phyloP scores from a whole-genome alignment of 2,113 vertebrate species.

The Alaudala cheleensis region DNA sequence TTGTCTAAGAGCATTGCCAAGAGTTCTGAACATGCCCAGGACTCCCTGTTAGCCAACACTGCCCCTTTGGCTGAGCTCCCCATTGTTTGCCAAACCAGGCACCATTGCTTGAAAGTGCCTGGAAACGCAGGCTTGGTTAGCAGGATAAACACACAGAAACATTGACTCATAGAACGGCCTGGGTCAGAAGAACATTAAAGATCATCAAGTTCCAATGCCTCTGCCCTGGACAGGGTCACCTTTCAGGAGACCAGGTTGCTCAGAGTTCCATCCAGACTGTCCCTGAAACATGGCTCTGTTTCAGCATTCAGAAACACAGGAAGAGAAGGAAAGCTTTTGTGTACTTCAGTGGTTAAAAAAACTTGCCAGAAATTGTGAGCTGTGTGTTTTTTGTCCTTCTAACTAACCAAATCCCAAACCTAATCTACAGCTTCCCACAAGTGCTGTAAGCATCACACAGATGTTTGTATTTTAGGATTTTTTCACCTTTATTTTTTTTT shows the following conservation, averaged over 20 bases:
- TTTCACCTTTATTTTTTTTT: not conserved
- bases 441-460: not conserved
- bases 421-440: not conserved
- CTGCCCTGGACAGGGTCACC: not conserved
- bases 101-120: not conserved
- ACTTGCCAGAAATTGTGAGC: not conserved
- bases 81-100: not conserved
- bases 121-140: not conserved
- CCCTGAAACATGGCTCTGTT: not conserved
- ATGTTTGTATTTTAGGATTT: not conserved
- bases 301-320: not conserved
- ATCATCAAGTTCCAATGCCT: not conserved
- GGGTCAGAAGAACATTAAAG: not conserved
- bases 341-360: not conserved
- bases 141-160: not conserved
- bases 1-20: not conserved
- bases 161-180: fast-evolving
- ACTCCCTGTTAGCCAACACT: not conserved
- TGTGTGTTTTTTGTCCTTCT: not conserved
- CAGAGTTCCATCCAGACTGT: not conserved
- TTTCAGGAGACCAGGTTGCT: not conserved
- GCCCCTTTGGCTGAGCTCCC: not conserved
- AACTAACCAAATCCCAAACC: not conserved
- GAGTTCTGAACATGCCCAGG: not conserved
- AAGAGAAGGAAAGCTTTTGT: not conserved